Evolutionary conservation across 2,113 vertebrate genomes (phyloP).

Genomic region (Amazona vittata): DNA sequence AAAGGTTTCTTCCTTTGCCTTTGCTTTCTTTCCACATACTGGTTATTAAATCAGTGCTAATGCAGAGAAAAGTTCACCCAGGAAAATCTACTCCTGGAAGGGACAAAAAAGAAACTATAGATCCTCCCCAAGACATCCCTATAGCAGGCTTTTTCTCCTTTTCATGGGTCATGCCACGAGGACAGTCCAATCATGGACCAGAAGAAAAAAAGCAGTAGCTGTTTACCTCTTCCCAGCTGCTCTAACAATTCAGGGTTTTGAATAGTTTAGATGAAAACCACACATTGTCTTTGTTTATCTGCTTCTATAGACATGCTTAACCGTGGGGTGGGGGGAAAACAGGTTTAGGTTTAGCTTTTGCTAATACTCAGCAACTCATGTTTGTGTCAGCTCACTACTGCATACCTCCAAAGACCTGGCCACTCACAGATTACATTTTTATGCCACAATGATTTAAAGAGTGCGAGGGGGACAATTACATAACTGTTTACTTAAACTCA

Average conservation of each 20-base stretch:
- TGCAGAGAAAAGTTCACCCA: background rate
- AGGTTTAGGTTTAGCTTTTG: background rate
- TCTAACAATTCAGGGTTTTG: background rate
- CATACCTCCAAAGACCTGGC: slow-evolving; percentile 44
- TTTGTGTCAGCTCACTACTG: slow-evolving; percentile 23
- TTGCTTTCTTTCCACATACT: background rate
- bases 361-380: background rate
- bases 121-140: background rate
- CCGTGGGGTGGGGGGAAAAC: background rate
- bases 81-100: background rate
- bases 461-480: slow-evolving; percentile 64
- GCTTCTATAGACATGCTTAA: background rate
- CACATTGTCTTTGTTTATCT: accelerated
- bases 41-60: background rate
- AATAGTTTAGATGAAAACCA: background rate
- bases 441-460: slow-evolving; percentile 61
- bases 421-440: slow-evolving; percentile 52
- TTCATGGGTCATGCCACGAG: accelerated
- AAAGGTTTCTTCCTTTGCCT: background rate
- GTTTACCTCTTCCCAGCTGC: background rate
- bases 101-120: background rate
- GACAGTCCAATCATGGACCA: background rate
- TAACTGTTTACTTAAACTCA: slow-evolving; percentile 71
- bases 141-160: background rate
- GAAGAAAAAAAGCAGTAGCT: background rate